These are phyloP conservation scores for Microchrysa polita DNA, from an alignment of 2,888 invertebrate genomes.

Conservation along the genomic window DNA sequence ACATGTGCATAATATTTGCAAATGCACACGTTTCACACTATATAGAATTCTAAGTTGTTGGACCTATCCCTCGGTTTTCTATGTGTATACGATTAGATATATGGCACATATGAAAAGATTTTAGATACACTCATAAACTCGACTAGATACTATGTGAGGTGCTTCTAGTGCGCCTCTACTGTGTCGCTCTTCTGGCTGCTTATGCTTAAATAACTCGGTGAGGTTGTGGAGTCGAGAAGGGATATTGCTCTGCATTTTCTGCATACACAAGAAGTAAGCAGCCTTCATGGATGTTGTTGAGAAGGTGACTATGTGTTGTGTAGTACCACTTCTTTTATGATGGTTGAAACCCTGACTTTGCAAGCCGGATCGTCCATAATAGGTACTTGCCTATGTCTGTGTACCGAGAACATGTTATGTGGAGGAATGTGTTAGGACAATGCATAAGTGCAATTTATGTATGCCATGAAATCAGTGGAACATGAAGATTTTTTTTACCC, in stretches of 20 bases:
- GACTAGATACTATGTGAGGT: conserved; percentile 21
- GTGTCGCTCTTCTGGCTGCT: not conserved
- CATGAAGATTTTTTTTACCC: conserved; percentile 29
- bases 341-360: conserved; percentile 34
- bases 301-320: not conserved
- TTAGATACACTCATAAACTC: conserved; percentile 28
- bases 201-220: conserved; percentile 25
- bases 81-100: not conserved
- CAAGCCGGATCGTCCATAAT: not conserved
- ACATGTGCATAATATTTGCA: not conserved
- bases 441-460: conserved; percentile 41
- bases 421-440: conserved; percentile 11
- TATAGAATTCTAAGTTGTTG: conserved; percentile 26
- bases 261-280: not conserved
- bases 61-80: no score
- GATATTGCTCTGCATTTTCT: no score
- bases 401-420: not conserved
- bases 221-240: not conserved
- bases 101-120: conserved; percentile 17
- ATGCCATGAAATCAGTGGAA: conserved; percentile 48
- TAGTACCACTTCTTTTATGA: not conserved
- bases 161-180: not conserved
- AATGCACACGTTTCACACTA: conserved; percentile 1
- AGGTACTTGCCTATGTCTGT: no score
- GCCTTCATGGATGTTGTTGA: conserved; percentile 24